Conservation (phyloP, 2,888 invertebrate species). For the Byasa hedistus region DNA sequence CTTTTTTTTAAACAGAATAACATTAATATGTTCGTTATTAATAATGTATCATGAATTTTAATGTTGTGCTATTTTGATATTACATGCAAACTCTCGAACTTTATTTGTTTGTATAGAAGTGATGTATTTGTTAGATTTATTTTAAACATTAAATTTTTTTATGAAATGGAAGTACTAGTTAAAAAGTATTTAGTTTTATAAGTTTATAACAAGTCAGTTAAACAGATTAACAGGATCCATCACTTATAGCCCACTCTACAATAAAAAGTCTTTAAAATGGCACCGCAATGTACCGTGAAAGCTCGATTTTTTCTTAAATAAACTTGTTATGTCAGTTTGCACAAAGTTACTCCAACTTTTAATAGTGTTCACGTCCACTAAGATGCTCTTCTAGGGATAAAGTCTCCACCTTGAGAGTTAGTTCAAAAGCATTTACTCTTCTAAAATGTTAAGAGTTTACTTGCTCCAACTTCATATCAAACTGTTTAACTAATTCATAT, state of each 20-base stretch:
- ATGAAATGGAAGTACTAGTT: no score
- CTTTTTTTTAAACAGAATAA: no score
- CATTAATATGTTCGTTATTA: no score
- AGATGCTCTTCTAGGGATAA: conserved; percentile 27
- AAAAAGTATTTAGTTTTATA: no score
- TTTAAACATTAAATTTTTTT: no score
- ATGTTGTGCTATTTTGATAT: no score
- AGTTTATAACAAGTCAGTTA: no score
- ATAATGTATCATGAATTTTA: no score
- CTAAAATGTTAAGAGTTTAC: conserved; percentile 21
- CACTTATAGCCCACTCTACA: neutral
- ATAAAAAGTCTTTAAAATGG: neutral
- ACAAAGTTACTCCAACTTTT: conserved; percentile 64
- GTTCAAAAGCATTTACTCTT: conserved; percentile 25
- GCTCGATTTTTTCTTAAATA: conserved; percentile 42
- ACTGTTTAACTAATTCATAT: neutral
- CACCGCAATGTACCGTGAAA: conserved; percentile 8
- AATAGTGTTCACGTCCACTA: conserved; percentile 56
- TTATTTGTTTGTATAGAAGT: no score
- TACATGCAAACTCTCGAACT: no score
- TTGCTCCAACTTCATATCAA: neutral
- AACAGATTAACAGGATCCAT: neutral
- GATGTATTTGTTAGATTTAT: no score
- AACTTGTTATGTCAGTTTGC: conserved; percentile 57
- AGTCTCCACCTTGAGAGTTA: conserved; percentile 26